Evolutionary conservation across 2,888 invertebrate species (phyloP).

Genomic region (Hirtodrosophila trivittata): DNA sequence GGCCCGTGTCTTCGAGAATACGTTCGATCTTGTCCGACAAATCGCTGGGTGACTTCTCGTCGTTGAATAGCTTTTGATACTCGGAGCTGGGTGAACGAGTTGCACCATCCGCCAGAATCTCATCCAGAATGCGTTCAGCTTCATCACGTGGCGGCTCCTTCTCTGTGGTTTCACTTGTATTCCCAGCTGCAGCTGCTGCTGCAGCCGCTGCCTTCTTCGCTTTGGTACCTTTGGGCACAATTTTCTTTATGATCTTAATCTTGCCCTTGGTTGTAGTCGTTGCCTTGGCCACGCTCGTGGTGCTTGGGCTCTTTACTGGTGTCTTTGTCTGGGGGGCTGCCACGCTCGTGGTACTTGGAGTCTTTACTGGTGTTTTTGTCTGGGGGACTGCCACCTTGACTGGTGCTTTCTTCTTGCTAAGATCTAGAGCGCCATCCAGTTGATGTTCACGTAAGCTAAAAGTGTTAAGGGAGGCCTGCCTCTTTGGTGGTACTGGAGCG

Average conservation of each 20-base stretch:
- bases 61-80: constrained; percentile 82
- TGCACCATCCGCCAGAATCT: constrained; percentile 76
- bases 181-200: constrained; percentile 27
- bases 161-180: neutral
- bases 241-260: constrained; percentile 80
- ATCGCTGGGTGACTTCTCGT: constrained; percentile 83
- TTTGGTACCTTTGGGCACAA: constrained; percentile 80
- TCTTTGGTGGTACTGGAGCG: constrained; percentile 56
- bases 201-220: constrained; percentile 62
- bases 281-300: constrained; percentile 54
- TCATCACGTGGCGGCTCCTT: constrained; percentile 66
- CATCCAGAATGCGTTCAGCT: constrained; percentile 81
- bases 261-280: constrained; percentile 71
- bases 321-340: neutral
- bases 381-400: constrained; percentile 31
- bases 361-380: constrained; percentile 18
- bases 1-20: constrained; percentile 80
- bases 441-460: constrained; percentile 83
- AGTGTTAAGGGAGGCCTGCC: constrained; percentile 61
- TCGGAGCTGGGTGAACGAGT: constrained; percentile 82
- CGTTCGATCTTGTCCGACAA: constrained; percentile 82
- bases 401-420: constrained; percentile 70
- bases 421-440: constrained; percentile 82
- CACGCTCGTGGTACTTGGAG: constrained; percentile 8
- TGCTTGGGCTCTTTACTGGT: constrained; percentile 19